Base-by-base conservation (phyloP, 2,797 vertebrate genomes). In the Chromis chromis region DNA sequence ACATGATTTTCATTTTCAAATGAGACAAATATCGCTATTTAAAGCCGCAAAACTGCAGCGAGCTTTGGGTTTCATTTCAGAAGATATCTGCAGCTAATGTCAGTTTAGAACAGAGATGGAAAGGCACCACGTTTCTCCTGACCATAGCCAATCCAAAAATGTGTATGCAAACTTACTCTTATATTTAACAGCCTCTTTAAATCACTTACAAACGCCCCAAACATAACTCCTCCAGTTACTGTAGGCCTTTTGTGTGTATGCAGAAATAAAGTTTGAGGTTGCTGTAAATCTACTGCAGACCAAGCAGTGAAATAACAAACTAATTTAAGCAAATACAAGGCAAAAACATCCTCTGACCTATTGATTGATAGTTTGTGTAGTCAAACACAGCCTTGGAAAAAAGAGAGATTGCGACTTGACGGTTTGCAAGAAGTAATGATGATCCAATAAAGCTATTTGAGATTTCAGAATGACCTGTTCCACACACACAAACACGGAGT, bases 391-490 rank as follows among this genome's bases (percentile, higher is more conserved):
- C 58, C 48, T 46, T 31, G 28, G 65, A n/a, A 66, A 58, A 16
- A 6, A 19, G 6, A 42, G 49, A n/a, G n/a, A n/a, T n/a, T n/a
- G n/a, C n/a, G n/a, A n/a, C n/a, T n/a, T n/a, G n/a, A n/a, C n/a
- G n/a, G n/a, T 21, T 48, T 17, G 44, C 61, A 61, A 78, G 64
- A 75, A 50, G 27, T 14, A 57, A 57, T 62, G 33, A 59, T 63
- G 72, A 71, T 70, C 70, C 68, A 46, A 72, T 33, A 75, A 54
- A 69, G 42, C 39, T 80, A 50, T 71, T 76, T 65, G n/a, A n/a
- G n/a, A n/a, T n/a, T 76, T 36, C 60, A 64, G 50, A 80, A 75
- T 21, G 25, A 48, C 72, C 77, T 58, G 52, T 65, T 65, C 56
- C 74, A 31, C 59, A 48, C 59, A 70, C 60, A 66, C 62, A 4